Evolutionary conservation across 2,888 invertebrate species (phyloP).

Genomic region (Muschampia plurimacula): DNA sequence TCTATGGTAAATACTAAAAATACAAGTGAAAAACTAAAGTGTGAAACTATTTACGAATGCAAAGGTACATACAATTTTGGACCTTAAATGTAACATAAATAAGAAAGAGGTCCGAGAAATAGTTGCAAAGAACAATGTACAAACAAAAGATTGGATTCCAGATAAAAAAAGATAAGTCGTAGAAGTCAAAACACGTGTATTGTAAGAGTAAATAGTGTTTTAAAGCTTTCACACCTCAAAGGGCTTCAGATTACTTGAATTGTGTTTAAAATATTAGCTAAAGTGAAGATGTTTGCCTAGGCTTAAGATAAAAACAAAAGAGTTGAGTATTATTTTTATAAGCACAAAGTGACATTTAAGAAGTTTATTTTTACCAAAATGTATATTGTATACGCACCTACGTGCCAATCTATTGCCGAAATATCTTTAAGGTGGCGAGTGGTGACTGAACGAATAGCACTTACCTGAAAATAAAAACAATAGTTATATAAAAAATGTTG

Average conservation of each 20-base stretch:
- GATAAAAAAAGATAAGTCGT: constrained; percentile 49
- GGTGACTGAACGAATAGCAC: no score
- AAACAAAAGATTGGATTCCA: constrained; percentile 42
- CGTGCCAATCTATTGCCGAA: no score
- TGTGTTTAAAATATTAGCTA: constrained; percentile 9
- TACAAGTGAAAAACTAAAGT: constrained; percentile 38
- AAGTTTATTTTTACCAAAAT: no score
- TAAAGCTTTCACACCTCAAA: constrained; percentile 42
- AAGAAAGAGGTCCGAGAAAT: background rate
- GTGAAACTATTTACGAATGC: constrained; percentile 5
- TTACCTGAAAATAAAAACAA: background rate
- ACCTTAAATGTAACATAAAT: background rate
- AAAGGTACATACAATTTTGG: constrained; percentile 19
- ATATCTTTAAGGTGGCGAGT: no score
- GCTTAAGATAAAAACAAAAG: background rate
- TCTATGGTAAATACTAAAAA: constrained; percentile 59
- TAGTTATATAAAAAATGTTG: background rate
- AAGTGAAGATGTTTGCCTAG: background rate
- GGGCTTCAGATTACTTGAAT: constrained; percentile 15
- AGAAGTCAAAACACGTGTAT: constrained; percentile 52
- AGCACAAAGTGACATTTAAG: background rate
- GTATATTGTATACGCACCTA: no score
- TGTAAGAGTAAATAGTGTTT: constrained; percentile 56
- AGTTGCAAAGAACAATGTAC: constrained; percentile 13
- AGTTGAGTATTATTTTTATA: background rate